phyloP scores from a whole-genome alignment of 1,140 invertebrate species.

The Drosophila nigrodunni region DNA sequence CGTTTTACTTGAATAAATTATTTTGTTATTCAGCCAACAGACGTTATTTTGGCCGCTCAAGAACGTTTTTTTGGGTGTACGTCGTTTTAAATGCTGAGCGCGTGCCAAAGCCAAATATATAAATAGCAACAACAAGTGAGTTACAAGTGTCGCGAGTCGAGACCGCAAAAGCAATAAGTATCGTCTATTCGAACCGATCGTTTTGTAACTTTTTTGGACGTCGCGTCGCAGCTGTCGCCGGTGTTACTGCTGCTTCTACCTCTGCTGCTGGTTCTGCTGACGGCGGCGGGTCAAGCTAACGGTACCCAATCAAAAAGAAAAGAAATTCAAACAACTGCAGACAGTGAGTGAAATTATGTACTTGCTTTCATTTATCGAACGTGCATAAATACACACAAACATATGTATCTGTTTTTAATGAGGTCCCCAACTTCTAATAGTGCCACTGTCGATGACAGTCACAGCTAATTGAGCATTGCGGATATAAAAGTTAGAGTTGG shows the following conservation, averaged over 20 bases:
- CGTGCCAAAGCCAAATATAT: conserved; percentile 44
- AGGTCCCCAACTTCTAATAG: conserved; percentile 29
- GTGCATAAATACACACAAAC: conserved; percentile 19
- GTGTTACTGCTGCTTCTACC: conserved; percentile 11
- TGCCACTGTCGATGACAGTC: conserved; percentile 17
- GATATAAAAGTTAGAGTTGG: neutral
- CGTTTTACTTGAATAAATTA: conserved; percentile 2
- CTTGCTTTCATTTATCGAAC: conserved; percentile 59
- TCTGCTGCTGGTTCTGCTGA: conserved; percentile 15
- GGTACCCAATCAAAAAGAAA: conserved; percentile 57
- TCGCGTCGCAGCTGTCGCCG: conserved; percentile 33
- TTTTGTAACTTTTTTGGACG: conserved; percentile 35
- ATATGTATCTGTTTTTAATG: conserved; percentile 17
- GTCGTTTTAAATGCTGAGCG: conserved; percentile 35
- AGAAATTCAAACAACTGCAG: conserved; percentile 67
- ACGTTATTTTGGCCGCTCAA: conserved; percentile 14
- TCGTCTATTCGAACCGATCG: conserved; percentile 15
- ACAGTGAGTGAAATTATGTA: conserved; percentile 69
- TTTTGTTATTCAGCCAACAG: conserved; percentile 17
- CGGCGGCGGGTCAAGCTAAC: conserved; percentile 74
- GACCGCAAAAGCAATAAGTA: conserved; percentile 42
- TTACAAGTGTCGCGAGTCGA: conserved; percentile 45
- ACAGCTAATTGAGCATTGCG: conserved; percentile 29
- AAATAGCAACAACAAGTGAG: conserved; percentile 16
- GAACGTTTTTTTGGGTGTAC: conserved; percentile 38